Evolutionary conservation across 1,140 invertebrate genomes (phyloP), one percentile per base, ranked within the genome.

Genomic region (Nephotettix cincticeps): DNA sequence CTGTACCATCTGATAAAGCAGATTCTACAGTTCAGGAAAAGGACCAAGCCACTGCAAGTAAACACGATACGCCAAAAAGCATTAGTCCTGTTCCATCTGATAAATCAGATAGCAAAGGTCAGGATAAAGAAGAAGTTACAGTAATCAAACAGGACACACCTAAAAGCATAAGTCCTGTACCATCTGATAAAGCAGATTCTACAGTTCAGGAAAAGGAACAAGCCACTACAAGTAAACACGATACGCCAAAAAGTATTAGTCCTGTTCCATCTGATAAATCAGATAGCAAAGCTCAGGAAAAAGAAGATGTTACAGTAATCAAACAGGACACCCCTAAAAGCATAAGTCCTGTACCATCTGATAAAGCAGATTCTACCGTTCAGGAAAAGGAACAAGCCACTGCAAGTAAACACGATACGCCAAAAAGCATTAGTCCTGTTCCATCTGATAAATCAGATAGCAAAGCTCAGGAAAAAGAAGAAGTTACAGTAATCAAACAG

Each of bases 361-460:
- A 58, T 19, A 61, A 70, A 58, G 54, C 23, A 51, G 47, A 51
- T n/a, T 9, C 3, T 51, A n/a, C 14, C 19, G 19, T 21, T 11
- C 6, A 51, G 4, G 47, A 51, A 4, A 21, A 19, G 47, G 21
- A 19, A 11, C 47, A 9, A 51, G 4, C 21, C 4, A 51, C 4
- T 3, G 6, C 6, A 51, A n/a, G 19, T 3, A 51, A 51, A 51
- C n/a, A 3, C 3, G 47, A 17, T 27, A 70, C n/a, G 32, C 27
- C 68, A 17, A 70, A 70, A 61, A 40, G 27, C 3, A 25, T 61
- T 6, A 70, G 68, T 61, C 68, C 68, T 36, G 28, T 70, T 2
- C 68, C 68, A 14, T 17, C 6, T 61, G 56, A 58, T 19, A 61
- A 70, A 58, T 30, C 23, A n/a, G 47, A 51, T n/a, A 19, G 14